These are phyloP conservation scores for Euzetes globulus DNA, from an alignment of 2,888 invertebrate genomes.

Conservation along the genomic window DNA sequence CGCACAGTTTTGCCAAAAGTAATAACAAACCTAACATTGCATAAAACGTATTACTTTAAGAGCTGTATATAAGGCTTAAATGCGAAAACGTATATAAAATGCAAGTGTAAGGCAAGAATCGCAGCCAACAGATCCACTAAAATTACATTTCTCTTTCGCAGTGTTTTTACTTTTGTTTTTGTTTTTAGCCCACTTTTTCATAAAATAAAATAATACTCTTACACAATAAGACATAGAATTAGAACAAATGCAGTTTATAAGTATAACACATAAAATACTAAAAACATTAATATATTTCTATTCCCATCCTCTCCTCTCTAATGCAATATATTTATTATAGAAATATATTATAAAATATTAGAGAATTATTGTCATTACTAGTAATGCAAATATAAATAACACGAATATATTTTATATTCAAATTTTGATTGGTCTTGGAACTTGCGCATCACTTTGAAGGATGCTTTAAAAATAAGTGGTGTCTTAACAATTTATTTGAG, in stretches of 20 bases:
- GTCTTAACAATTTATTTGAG: not conserved
- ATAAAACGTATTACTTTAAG: constrained; percentile 23
- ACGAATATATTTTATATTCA: too few relatives aligned
- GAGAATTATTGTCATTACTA: too few relatives aligned
- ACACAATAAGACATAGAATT: not conserved
- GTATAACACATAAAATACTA: too few relatives aligned
- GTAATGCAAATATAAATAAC: too few relatives aligned
- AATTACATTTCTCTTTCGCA: constrained; percentile 13
- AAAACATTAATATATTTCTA: too few relatives aligned
- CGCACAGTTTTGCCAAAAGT: constrained; percentile 6
- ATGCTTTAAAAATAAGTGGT: too few relatives aligned
- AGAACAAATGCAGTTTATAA: too few relatives aligned
- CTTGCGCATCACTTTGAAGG: too few relatives aligned
- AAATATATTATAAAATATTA: too few relatives aligned
- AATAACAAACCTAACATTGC: constrained; percentile 15
- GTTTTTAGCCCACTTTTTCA: not conserved
- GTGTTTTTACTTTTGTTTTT: not conserved
- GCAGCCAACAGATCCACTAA: not conserved
- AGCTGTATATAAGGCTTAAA: constrained; percentile 18
- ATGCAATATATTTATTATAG: too few relatives aligned
- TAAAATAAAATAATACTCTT: constrained; percentile 19
- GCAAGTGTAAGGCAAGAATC: not conserved
- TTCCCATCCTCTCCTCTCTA: too few relatives aligned
- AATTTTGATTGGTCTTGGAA: too few relatives aligned
- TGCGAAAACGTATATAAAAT: constrained; percentile 9